These are phyloP conservation scores for Neoitamus cyanurus DNA, from an alignment of 2,888 invertebrate species.

Conservation along the genomic window DNA sequence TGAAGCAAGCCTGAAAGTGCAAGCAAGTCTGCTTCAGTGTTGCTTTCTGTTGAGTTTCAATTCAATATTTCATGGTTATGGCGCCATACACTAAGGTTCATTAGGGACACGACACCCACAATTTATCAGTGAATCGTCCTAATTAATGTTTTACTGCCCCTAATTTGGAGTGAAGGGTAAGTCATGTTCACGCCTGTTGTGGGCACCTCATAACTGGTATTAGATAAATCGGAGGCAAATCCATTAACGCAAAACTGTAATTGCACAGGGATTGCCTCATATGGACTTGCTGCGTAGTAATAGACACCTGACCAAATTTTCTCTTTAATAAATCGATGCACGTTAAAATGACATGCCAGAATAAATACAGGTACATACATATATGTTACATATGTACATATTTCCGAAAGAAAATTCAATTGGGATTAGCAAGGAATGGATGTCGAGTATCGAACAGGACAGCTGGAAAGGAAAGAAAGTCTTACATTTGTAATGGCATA, in stretches of 20 bases:
- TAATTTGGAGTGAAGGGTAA: background rate
- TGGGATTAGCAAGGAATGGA: background rate
- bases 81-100: background rate
- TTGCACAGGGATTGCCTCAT: background rate
- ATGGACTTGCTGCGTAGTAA: background rate
- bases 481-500: conserved; percentile 73
- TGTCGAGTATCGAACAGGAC: background rate
- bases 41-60: background rate
- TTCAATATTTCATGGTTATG: background rate
- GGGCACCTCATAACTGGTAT: background rate
- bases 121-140: background rate
- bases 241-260: background rate
- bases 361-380: background rate
- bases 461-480: background rate
- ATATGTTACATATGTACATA: too few species aligned
- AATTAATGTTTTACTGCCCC: background rate
- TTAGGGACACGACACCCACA: background rate
- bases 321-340: background rate
- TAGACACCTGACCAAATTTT: too few species aligned
- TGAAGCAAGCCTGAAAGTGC: too few species aligned
- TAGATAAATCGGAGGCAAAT: background rate
- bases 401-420: background rate
- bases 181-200: background rate
- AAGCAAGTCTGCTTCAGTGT: too few species aligned
- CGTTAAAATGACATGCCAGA: background rate